Evolutionary conservation across 2,888 invertebrate species (phyloP).

Genomic region (Plagodis pulveraria): DNA sequence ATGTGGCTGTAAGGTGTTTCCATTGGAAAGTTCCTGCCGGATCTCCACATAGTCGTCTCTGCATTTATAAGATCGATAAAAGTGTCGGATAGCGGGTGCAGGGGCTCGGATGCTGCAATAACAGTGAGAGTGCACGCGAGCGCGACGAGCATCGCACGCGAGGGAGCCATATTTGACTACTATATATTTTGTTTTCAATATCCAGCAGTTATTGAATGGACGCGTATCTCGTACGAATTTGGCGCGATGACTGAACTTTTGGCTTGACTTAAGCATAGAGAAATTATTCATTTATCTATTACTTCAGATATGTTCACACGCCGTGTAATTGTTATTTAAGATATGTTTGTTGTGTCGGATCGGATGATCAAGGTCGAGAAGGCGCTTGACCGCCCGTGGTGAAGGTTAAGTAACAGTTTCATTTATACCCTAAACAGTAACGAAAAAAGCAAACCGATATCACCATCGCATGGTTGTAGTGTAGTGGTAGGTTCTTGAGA

Average conservation of each 20-base stretch:
- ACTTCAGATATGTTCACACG: conserved; percentile 59
- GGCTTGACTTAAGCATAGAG: conserved; percentile 34
- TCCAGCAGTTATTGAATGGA: conserved; percentile 40
- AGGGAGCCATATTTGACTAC: conserved; percentile 57
- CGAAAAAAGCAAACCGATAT: conserved; percentile 57
- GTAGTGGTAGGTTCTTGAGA: too few species aligned
- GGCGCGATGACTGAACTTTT: conserved; percentile 63
- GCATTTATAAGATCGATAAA: conserved; percentile 89
- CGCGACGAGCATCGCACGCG: conserved; percentile 53
- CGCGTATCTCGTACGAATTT: conserved; percentile 60
- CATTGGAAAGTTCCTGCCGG: conserved; percentile 90
- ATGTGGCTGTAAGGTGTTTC: conserved; percentile 86
- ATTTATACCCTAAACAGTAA: too few species aligned
- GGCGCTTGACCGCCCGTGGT: conserved; percentile 65
- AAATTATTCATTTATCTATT: too few species aligned
- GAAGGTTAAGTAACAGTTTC: conserved; percentile 56
- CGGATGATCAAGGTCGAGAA: conserved; percentile 50
- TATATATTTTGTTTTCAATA: conserved; percentile 48
- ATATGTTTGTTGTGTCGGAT: conserved; percentile 51
- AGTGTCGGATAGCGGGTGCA: conserved; percentile 87
- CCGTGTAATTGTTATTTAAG: conserved; percentile 66
- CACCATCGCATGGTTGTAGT: conserved; percentile 36
- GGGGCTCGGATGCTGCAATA: conserved; percentile 45
- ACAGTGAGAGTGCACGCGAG: conserved; percentile 57
- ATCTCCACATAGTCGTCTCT: conserved; percentile 89